Percentiles rank a stretch among this genome's conserved stretches.
These are phyloP conservation scores for Urophycis tenuis DNA, from an alignment of 2,797 vertebrate species.

Conservation along the genomic window DNA sequence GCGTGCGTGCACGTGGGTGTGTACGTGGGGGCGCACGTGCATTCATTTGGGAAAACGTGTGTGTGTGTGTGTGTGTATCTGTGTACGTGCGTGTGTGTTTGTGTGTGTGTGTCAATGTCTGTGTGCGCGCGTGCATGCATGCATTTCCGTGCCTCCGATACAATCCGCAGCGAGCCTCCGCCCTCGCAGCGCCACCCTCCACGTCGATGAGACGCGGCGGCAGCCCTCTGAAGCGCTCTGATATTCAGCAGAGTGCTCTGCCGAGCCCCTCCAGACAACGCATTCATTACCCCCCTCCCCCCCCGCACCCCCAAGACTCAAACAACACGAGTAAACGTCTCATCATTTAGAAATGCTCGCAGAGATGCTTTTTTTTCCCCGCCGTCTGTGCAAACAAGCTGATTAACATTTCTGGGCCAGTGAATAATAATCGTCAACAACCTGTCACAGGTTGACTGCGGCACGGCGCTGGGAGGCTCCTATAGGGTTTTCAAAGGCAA, in stretches of 20 bases:
- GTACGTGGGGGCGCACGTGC: not conserved
- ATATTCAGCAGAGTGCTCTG: constrained; percentile 3
- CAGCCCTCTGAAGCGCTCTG: constrained; percentile 22
- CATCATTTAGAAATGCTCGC: not conserved
- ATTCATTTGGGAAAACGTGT: not conserved
- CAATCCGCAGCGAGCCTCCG: not conserved
- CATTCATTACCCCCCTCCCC: constrained; percentile 24
- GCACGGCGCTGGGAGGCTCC: not conserved
- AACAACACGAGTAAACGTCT: not conserved
- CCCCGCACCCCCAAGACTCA: not conserved
- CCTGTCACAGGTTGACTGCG: not conserved
- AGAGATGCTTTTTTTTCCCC: not conserved
- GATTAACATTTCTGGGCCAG: not conserved
- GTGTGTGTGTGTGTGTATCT: too few species aligned
- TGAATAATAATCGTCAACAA: not conserved
- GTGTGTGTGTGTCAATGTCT: not conserved
- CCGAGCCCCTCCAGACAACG: constrained; percentile 12
- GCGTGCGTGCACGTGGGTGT: not conserved
- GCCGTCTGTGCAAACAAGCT: constrained; percentile 1
- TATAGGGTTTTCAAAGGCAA: not conserved
- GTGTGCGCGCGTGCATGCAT: too few species aligned
- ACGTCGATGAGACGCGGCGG: constrained; percentile 23
- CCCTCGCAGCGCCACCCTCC: constrained; percentile 21
- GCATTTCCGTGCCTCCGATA: not conserved
- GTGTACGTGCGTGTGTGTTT: not conserved